Evolutionary conservation across 1,140 invertebrate genomes (phyloP).

Genomic region (Aphidius gifuensis): DNA sequence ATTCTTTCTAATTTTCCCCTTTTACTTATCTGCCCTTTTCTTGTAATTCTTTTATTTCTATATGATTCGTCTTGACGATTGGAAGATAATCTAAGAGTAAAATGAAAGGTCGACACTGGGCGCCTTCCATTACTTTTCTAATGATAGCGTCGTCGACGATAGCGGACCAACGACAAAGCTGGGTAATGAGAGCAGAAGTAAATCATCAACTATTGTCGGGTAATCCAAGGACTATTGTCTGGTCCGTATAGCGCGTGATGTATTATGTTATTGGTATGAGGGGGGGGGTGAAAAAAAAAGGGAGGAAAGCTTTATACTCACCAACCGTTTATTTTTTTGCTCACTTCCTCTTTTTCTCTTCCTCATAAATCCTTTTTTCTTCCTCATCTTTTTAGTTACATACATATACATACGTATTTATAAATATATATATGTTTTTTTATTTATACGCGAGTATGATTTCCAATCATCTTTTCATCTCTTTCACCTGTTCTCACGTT

Average conservation of each 20-base stretch:
- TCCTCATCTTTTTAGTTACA: too few relatives aligned
- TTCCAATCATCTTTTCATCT: too few relatives aligned
- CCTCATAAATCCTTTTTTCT: too few relatives aligned
- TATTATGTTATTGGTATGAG: slow-evolving; percentile 45
- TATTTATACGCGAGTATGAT: too few relatives aligned
- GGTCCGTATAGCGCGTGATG: slow-evolving; percentile 38
- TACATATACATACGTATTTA: too few relatives aligned
- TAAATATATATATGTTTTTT: too few relatives aligned
- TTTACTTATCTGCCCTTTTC: slow-evolving; percentile 4
- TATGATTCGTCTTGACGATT: slow-evolving; percentile 15
- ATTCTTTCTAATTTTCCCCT: slow-evolving; percentile 38
- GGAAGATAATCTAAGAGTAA: slow-evolving; percentile 42
- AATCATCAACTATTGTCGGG: slow-evolving; percentile 51
- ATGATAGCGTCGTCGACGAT: slow-evolving; percentile 38
- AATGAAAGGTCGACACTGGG: slow-evolving; percentile 18
- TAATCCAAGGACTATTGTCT: slow-evolving; percentile 48
- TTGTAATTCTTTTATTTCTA: slow-evolving; percentile 11
- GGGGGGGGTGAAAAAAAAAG: slow-evolving; percentile 17
- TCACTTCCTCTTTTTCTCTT: too few relatives aligned
- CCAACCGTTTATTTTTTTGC: too few relatives aligned
- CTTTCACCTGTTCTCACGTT: too few relatives aligned
- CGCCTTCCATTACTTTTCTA: slow-evolving; percentile 49
- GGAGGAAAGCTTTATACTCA: too few relatives aligned
- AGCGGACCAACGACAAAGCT: slow-evolving; percentile 42
- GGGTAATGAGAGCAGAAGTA: slow-evolving; percentile 50